Percentiles rank a stretch among this genome's conserved stretches.
Conservation (phyloP, 2,113 vertebrate species). For the Rattus rattus region DNA sequence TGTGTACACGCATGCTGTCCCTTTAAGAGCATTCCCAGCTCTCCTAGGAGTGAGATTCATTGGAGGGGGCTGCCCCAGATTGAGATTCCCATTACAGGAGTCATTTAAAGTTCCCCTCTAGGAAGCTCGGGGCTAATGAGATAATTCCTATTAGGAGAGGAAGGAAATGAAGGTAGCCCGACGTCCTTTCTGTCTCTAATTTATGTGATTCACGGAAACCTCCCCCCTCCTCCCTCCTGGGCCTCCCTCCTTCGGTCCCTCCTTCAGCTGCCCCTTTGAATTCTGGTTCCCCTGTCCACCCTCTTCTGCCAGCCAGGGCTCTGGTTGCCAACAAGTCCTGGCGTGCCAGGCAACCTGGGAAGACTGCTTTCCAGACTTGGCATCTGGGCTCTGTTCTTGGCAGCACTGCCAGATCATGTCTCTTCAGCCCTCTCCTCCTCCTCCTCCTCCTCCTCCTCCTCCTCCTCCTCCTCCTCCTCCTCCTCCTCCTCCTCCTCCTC, state of each 20-base stretch:
- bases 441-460: background rate
- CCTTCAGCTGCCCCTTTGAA: slow-evolving; percentile 58
- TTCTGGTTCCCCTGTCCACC: slow-evolving; percentile 72
- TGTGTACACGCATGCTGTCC: background rate
- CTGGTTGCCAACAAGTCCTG: slow-evolving; percentile 66
- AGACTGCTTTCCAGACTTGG: slow-evolving; percentile 46
- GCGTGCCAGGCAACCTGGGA: slow-evolving; percentile 58
- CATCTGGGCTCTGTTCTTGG: background rate
- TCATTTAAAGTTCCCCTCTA: slow-evolving; percentile 73
- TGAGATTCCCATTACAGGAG: slow-evolving; percentile 71
- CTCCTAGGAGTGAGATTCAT: slow-evolving; percentile 2
- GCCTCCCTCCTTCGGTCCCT: background rate
- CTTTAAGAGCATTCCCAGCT: slow-evolving; percentile 73
- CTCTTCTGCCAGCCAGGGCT: slow-evolving; percentile 38
- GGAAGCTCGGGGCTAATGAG: slow-evolving; percentile 77
- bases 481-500: no score
- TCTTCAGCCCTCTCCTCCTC: background rate
- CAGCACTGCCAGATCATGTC: background rate
- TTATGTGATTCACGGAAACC: slow-evolving; percentile 76
- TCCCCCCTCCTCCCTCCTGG: background rate
- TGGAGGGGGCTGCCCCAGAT: background rate
- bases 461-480: no score
- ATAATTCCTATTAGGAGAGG: slow-evolving; percentile 80
- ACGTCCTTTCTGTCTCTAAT: slow-evolving; percentile 80
- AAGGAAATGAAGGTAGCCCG: slow-evolving; percentile 77